phyloP scores from a whole-genome alignment of 2,888 invertebrate species.

The Apamea crenata region DNA sequence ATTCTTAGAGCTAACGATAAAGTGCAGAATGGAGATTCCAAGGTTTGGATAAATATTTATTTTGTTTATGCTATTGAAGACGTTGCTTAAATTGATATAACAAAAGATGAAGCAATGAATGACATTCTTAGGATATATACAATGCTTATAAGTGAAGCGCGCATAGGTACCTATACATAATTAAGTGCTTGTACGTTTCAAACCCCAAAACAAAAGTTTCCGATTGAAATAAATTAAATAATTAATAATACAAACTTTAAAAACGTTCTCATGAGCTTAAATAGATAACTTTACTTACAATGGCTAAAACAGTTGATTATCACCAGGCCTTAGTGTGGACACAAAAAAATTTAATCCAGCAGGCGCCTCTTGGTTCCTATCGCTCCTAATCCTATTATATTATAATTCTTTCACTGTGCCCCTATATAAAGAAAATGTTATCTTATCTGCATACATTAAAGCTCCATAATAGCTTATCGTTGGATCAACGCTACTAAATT shows the following conservation, averaged over 20 bases:
- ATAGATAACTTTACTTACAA: constrained; percentile 49
- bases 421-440: constrained; percentile 55
- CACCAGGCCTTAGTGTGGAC: constrained; percentile 66
- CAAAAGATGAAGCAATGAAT: not conserved
- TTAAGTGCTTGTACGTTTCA: not conserved
- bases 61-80: constrained; percentile 30
- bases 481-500: constrained; percentile 57
- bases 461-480: constrained; percentile 59
- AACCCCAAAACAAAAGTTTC: not conserved
- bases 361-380: constrained; percentile 66
- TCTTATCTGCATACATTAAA: constrained; percentile 60
- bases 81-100: not conserved
- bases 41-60: constrained; percentile 66
- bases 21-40: constrained; percentile 77
- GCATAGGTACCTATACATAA: not conserved
- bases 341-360: constrained; percentile 74
- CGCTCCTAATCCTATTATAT: constrained; percentile 71
- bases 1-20: constrained; percentile 80
- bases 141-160: not conserved
- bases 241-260: constrained; percentile 17
- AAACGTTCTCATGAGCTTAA: constrained; percentile 30
- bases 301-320: constrained; percentile 70
- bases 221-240: not conserved
- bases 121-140: not conserved
- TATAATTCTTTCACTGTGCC: constrained; percentile 62